phyloP scores from a whole-genome alignment of 2,888 invertebrate genomes.

The Volucella bombylans region DNA sequence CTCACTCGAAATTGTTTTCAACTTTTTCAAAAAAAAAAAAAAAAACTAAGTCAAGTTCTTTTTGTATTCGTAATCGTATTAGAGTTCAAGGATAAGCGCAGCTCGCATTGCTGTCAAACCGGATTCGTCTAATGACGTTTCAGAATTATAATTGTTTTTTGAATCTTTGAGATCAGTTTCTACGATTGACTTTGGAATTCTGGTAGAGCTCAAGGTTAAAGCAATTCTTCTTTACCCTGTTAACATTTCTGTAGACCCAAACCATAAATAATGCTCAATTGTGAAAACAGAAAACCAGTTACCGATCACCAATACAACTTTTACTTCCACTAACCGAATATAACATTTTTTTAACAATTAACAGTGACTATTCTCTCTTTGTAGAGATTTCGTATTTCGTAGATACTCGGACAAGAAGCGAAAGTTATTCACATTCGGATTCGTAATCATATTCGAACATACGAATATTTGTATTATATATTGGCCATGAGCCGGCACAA shows the following conservation, averaged over 20 bases:
- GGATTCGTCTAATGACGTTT: constrained; percentile 49
- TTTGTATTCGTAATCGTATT: constrained; percentile 3
- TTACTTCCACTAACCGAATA: constrained; percentile 56
- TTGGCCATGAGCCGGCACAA: constrained; percentile 51
- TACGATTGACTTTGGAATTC: not conserved
- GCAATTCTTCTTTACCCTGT: constrained; percentile 7
- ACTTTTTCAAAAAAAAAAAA: constrained; percentile 6
- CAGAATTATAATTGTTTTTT: constrained; percentile 1
- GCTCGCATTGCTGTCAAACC: constrained; percentile 47
- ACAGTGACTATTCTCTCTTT: constrained; percentile 7
- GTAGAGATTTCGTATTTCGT: not conserved
- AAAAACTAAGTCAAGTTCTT: constrained; percentile 43
- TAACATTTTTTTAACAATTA: constrained; percentile 37
- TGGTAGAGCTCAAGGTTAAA: constrained; percentile 13
- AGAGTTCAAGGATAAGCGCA: constrained; percentile 68
- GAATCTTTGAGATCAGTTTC: constrained; percentile 11
- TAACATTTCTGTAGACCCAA: not conserved
- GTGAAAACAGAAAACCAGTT: constrained; percentile 47
- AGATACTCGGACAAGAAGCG: constrained; percentile 22
- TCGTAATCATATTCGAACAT: no score
- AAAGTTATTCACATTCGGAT: constrained; percentile 37
- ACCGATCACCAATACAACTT: constrained; percentile 34
- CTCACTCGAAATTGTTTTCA: constrained; percentile 41
- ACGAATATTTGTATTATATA: not conserved
- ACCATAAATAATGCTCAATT: not conserved